Evolutionary conservation across 2,888 invertebrate species (phyloP).

Genomic region (Drosophila setosimentum): DNA sequence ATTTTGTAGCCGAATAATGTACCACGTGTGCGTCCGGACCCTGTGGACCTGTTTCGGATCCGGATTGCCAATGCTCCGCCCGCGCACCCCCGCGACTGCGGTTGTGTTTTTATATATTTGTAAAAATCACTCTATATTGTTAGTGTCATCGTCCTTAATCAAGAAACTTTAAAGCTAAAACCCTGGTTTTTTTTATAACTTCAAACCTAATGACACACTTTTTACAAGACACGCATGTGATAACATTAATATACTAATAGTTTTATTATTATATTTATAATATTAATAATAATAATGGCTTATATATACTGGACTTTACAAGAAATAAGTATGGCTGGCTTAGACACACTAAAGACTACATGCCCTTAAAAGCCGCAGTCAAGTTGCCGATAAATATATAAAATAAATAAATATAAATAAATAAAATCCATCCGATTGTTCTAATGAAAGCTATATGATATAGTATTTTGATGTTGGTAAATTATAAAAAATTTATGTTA

Average conservation of each 20-base stretch:
- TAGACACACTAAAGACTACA: not conserved
- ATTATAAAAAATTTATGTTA: not conserved
- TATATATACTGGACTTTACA: not conserved
- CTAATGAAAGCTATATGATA: not conserved
- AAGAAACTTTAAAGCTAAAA: conserved; percentile 5
- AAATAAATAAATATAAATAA: too few relatives aligned
- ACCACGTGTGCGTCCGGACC: conserved; percentile 77
- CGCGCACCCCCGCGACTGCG: conserved; percentile 48
- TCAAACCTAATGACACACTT: not conserved
- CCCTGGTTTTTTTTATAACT: too few relatives aligned
- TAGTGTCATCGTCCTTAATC: conserved; percentile 10
- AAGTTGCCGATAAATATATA: not conserved
- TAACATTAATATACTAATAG: not conserved
- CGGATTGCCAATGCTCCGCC: conserved; percentile 46
- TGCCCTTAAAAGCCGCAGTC: not conserved
- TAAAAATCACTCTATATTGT: conserved; percentile 25
- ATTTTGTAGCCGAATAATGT: conserved; percentile 84
- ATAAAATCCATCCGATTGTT: not conserved
- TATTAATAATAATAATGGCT: not conserved
- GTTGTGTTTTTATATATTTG: conserved; percentile 57
- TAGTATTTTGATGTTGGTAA: not conserved
- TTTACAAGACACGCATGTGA: not conserved
- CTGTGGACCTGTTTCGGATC: conserved; percentile 69
- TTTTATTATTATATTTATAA: not conserved
- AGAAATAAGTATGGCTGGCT: not conserved